These are phyloP conservation scores for Hydriomena furcata DNA, from an alignment of 2,888 invertebrate species.

Conservation along the genomic window DNA sequence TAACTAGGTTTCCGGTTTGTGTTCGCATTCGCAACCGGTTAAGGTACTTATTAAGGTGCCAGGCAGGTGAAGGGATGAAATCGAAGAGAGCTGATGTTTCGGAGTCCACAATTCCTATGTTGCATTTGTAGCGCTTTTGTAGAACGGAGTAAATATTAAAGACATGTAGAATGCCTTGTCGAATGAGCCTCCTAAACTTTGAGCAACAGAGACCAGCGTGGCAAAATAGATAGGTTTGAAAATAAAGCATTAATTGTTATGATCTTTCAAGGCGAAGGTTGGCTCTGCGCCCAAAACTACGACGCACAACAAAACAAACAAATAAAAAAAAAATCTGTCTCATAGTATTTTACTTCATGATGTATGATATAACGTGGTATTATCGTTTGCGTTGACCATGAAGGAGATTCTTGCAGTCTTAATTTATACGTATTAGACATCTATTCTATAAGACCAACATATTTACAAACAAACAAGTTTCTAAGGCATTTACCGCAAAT, in stretches of 20 bases:
- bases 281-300: slow-evolving; percentile 14
- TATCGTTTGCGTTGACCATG: slow-evolving; percentile 13
- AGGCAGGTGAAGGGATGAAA: too few relatives aligned
- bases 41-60: too few relatives aligned
- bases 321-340: not conserved
- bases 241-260: not conserved
- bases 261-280: slow-evolving; percentile 1
- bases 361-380: not conserved
- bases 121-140: too few relatives aligned
- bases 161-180: too few relatives aligned
- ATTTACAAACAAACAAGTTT: slow-evolving; percentile 1
- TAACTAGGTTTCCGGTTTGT: too few relatives aligned
- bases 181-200: not conserved
- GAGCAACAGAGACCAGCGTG: not conserved
- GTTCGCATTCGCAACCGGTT: too few relatives aligned
- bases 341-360: slow-evolving; percentile 1
- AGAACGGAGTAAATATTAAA: too few relatives aligned
- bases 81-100: too few relatives aligned
- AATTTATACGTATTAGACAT: slow-evolving; percentile 12
- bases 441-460: not conserved
- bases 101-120: too few relatives aligned
- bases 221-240: not conserved
- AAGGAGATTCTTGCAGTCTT: slow-evolving; percentile 14
- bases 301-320: slow-evolving; percentile 7
- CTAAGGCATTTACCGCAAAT: not conserved